phyloP scores from a whole-genome alignment of 37 sponge, comb jelly and placozoan genomes.

The Hormiphora californensis region DNA sequence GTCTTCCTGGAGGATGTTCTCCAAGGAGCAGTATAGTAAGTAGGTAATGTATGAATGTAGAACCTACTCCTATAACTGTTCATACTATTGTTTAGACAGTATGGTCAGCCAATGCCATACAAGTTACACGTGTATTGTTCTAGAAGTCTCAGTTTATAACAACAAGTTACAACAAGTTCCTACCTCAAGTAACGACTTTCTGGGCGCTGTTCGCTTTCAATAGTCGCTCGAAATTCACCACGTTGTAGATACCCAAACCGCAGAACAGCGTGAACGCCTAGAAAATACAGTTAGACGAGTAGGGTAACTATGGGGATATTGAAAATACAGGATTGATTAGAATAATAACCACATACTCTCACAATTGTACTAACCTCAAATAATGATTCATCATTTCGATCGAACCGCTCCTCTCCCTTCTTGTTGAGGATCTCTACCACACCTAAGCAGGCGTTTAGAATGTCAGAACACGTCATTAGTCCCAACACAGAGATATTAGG shows the following conservation, averaged over 20 bases:
- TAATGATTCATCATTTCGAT: conserved; percentile 62
- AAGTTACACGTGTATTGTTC: too few relatives aligned
- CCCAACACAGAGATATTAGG: too few relatives aligned
- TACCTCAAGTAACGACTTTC: conserved; percentile 80
- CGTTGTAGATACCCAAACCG: conserved; percentile 88
- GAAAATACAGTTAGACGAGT: not conserved
- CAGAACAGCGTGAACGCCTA: conserved; percentile 81
- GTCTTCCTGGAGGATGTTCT: too few relatives aligned
- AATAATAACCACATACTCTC: not conserved
- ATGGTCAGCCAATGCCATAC: too few relatives aligned
- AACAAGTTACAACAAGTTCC: too few relatives aligned
- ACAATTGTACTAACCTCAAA: conserved; percentile 61
- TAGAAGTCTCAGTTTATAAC: too few relatives aligned
- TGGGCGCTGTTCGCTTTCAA: conserved; percentile 65
- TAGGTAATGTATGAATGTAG: not conserved
- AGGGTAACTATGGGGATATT: too few relatives aligned
- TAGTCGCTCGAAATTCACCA: conserved; percentile 71
- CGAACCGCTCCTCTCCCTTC: conserved; percentile 63
- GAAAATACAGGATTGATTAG: too few relatives aligned
- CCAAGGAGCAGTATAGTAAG: not conserved
- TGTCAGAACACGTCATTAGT: too few relatives aligned
- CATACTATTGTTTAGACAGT: too few relatives aligned
- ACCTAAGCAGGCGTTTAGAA: too few relatives aligned
- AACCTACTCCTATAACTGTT: not conserved
- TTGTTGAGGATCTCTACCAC: conserved; percentile 78